Base-by-base conservation (phyloP, 2,888 invertebrate genomes). In the Liopterus haemorrhoidalis region DNA sequence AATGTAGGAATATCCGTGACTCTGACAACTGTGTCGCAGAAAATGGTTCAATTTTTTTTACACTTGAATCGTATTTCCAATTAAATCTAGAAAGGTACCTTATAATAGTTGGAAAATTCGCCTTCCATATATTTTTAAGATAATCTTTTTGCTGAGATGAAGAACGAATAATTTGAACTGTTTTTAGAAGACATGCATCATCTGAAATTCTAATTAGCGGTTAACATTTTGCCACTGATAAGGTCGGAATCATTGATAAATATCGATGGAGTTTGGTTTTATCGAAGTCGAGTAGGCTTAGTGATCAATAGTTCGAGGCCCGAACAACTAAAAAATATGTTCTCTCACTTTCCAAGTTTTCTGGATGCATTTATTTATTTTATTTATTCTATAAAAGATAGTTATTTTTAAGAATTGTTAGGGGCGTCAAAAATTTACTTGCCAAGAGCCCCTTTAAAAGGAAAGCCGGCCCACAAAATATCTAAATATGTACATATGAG, bases 161-260 rank as follows among this genome's bases (percentile, higher is more conserved):
- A 2, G 27, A 27, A 19, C 2, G 22, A 38, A 1, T 12, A 27
- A 20, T 39, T 21, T 39, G 28, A 28, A 28, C 21, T 20, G 28
- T 19, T 16, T 12, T 19, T 12, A n/a, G 11, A 21, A 39, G 27
- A 2, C 27, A 27, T 2, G 6, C 39, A 28, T 39, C 28, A 21
- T 39, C 39, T 12, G 39, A 39, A 28, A 39, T 25, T 15, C 38
- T 20, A 15, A 38, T 4, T 9, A 19, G 27, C 1, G 38, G 18
- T 15, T 18, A 14, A 1, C 16, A 20, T 18, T 39, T 30, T 27
- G 21, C 21, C 28, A 12, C 28, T 28, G 20, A 39, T 9, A 28
- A 39, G 11, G 27, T 28, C 12, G 12, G 27, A 27, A 28, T 39
- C 39, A 21, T 39, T 39, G 30, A 21, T 39, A 28, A 39, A 19